These are phyloP conservation scores for Moxostoma hubbsi DNA, from an alignment of 2,797 vertebrate species.

Conservation along the genomic window DNA sequence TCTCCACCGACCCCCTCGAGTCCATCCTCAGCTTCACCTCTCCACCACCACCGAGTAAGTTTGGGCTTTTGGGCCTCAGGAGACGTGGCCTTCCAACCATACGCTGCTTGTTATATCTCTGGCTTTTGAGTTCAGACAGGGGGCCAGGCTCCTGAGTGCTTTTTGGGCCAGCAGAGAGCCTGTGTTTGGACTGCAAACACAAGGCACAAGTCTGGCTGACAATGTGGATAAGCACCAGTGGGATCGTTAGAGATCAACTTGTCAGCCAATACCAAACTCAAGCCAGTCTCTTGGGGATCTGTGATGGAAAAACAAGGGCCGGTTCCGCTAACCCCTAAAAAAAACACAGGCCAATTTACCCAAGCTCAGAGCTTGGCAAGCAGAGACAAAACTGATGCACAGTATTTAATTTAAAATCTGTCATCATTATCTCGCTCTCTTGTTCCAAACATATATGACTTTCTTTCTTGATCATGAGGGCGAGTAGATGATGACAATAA, in stretches of 20 bases:
- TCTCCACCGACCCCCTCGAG: neutral
- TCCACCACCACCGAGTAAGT: constrained; percentile 15
- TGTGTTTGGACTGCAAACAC: constrained; percentile 22
- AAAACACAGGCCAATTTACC: constrained; percentile 43
- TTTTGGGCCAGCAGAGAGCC: constrained; percentile 7
- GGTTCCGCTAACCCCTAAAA: constrained; percentile 34
- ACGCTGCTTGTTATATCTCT: constrained; percentile 39
- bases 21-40: constrained; percentile 39
- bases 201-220: neutral
- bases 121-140: constrained; percentile 21
- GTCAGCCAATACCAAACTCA: constrained; percentile 38
- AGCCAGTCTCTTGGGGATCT: constrained; percentile 22
- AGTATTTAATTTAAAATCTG: constrained; percentile 20
- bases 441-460: neutral
- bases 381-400: constrained; percentile 12
- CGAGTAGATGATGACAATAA: too few relatives aligned
- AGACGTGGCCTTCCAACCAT: constrained; percentile 29
- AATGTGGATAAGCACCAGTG: constrained; percentile 6
- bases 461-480: neutral
- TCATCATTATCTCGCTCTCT: too few relatives aligned
- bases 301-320: constrained; percentile 36
- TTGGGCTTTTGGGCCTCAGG: constrained; percentile 37
- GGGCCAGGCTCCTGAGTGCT: constrained; percentile 12
- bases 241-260: constrained; percentile 39
- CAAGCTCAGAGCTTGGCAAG: constrained; percentile 12